Percentiles rank a stretch among this genome's conserved stretches.
These are phyloP conservation scores for Glaucopsyche alexis DNA, from an alignment of 2,888 invertebrate genomes.

Conservation along the genomic window DNA sequence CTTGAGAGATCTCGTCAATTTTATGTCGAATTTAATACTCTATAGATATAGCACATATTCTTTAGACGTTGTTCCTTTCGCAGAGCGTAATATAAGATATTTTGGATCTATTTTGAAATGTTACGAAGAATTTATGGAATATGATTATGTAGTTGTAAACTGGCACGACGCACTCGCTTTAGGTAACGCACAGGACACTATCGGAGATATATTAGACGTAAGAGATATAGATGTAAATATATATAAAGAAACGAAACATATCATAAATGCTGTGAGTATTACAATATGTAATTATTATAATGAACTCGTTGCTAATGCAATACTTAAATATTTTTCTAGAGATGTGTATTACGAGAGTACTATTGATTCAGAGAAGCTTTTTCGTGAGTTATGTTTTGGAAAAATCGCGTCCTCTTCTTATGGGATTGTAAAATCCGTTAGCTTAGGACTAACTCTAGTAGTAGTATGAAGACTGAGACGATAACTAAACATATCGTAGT, in stretches of 20 bases:
- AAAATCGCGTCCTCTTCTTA: constrained; percentile 78
- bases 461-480: constrained; percentile 78
- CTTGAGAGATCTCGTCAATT: constrained; percentile 60
- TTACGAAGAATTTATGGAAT: constrained; percentile 67
- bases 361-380: constrained; percentile 67
- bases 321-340: constrained; percentile 80
- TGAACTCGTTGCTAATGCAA: constrained; percentile 73
- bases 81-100: constrained; percentile 63
- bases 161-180: constrained; percentile 73
- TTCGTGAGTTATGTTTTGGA: constrained; percentile 69
- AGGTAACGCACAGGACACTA: constrained; percentile 66
- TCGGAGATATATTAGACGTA: constrained; percentile 51
- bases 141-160: constrained; percentile 55
- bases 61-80: constrained; percentile 57
- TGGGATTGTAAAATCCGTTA: constrained; percentile 76
- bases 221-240: constrained; percentile 65
- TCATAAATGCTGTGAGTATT: constrained; percentile 78
- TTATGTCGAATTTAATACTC: constrained; percentile 62
- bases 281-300: constrained; percentile 77
- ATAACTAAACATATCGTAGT: constrained; percentile 76
- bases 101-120: constrained; percentile 70
- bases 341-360: constrained; percentile 74
- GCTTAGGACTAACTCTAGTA: constrained; percentile 76
- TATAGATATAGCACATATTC: constrained; percentile 48
- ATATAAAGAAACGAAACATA: constrained; percentile 72